Evolutionary conservation across 1,140 invertebrate species (phyloP).

Genomic region (Leptinotarsa undecemlineata): DNA sequence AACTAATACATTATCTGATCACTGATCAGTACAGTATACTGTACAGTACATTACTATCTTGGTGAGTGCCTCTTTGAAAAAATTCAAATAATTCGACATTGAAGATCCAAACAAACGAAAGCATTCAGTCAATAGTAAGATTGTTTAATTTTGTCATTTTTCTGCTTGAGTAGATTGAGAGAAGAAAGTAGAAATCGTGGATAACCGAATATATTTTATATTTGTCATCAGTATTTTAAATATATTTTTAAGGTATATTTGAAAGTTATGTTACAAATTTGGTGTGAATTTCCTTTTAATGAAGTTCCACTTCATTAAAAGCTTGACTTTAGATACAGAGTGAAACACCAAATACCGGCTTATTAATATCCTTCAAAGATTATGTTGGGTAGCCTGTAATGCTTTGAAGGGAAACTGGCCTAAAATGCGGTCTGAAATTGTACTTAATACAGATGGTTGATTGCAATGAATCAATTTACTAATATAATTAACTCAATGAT

Average conservation of each 20-base stretch:
- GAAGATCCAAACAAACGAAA: not conserved
- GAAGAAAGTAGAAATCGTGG: slow-evolving; percentile 20
- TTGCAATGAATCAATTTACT: no score
- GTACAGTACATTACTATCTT: not conserved
- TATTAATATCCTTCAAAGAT: not conserved
- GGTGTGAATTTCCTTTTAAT: not conserved
- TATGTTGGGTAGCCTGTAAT: not conserved
- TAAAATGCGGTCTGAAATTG: no score
- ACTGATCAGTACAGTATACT: not conserved
- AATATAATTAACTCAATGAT: no score
- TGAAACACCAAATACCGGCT: not conserved
- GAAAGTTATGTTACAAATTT: not conserved
- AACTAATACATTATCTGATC: not conserved
- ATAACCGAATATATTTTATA: not conserved
- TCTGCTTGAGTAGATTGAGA: slow-evolving; percentile 20
- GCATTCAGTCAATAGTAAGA: not conserved
- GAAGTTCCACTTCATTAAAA: not conserved
- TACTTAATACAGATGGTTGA: no score
- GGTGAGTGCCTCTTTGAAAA: not conserved
- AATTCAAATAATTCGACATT: not conserved
- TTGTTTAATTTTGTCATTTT: not conserved
- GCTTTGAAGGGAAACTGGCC: no score
- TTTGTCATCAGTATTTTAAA: not conserved
- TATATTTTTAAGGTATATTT: not conserved
- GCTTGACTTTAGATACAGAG: not conserved